Evolutionary conservation across 2,113 vertebrate species (phyloP).

Genomic region (Crotalus horridus): DNA sequence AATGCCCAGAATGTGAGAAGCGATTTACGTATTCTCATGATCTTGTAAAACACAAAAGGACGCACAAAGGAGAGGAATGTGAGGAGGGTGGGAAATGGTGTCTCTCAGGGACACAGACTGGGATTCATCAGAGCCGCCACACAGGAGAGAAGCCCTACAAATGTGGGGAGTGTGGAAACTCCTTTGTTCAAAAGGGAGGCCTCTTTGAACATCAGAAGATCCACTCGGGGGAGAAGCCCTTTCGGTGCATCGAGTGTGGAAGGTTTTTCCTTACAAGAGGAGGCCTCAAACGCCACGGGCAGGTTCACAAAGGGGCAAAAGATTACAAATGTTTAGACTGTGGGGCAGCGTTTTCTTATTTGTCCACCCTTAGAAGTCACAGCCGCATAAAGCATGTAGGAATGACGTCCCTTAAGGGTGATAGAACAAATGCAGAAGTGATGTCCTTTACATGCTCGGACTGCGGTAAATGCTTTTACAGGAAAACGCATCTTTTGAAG

Average conservation of each 20-base stretch:
- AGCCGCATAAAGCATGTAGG: not conserved
- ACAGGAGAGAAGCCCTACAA: not conserved
- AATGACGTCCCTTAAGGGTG: too few relatives aligned
- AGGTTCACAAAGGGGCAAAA: not conserved
- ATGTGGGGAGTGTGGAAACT: not conserved
- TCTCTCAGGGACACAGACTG: not conserved
- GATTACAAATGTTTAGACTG: not conserved
- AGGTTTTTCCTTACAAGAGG: not conserved
- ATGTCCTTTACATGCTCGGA: not conserved
- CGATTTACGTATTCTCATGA: too few relatives aligned
- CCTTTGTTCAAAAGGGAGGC: not conserved
- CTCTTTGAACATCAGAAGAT: not conserved
- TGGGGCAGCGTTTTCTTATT: not conserved
- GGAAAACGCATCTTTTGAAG: not conserved
- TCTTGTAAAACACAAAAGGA: too few relatives aligned
- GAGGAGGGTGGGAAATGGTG: not conserved
- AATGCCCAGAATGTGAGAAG: too few relatives aligned
- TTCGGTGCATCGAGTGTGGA: not conserved
- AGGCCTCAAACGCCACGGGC: not conserved
- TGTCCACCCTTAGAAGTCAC: not conserved
- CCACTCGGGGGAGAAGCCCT: not conserved
- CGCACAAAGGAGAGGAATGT: too few relatives aligned
- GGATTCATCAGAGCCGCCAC: not conserved
- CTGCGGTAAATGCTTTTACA: not conserved
- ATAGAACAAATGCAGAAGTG: too few relatives aligned